Conservation (phyloP, 2,797 vertebrate species). For the Anas flavirostris region DNA sequence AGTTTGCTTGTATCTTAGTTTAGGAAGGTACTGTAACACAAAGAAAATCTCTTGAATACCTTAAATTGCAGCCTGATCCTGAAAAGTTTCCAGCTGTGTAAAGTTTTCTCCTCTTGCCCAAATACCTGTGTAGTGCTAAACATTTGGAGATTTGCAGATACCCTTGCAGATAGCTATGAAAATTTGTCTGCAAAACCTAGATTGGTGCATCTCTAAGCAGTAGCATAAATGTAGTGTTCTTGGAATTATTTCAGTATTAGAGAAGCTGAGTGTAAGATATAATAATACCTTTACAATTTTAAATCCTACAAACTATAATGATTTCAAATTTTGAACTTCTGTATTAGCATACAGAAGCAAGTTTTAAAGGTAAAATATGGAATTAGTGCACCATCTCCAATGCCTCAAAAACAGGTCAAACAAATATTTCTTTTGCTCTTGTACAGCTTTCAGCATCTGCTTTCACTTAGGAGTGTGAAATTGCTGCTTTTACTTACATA, state of each 20-base stretch:
- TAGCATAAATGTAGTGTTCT: not conserved
- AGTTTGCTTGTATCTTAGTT: not conserved
- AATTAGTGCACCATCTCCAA: not conserved
- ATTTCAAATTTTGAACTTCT: not conserved
- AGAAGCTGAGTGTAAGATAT: not conserved
- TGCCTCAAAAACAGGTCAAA: not conserved
- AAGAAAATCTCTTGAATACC: not conserved
- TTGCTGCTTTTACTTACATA: not conserved
- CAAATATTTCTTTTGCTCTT: not conserved
- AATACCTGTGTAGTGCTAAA: not conserved
- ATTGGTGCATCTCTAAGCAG: not conserved
- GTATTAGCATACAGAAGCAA: fast-evolving
- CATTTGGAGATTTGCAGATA: not conserved
- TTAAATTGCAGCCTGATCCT: not conserved
- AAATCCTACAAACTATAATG: not conserved
- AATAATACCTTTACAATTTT: not conserved
- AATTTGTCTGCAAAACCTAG: not conserved
- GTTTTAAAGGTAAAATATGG: not conserved
- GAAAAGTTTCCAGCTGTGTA: not conserved
- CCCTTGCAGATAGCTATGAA: not conserved
- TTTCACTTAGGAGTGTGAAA: not conserved
- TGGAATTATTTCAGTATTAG: not conserved
- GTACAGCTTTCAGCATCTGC: not conserved
- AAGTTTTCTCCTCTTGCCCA: not conserved
- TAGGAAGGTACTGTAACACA: not conserved